Percentiles rank a stretch among this genome's conserved stretches.
Conservation (phyloP, 2,797 vertebrate genomes). For the Sphenopsis melanotis region DNA sequence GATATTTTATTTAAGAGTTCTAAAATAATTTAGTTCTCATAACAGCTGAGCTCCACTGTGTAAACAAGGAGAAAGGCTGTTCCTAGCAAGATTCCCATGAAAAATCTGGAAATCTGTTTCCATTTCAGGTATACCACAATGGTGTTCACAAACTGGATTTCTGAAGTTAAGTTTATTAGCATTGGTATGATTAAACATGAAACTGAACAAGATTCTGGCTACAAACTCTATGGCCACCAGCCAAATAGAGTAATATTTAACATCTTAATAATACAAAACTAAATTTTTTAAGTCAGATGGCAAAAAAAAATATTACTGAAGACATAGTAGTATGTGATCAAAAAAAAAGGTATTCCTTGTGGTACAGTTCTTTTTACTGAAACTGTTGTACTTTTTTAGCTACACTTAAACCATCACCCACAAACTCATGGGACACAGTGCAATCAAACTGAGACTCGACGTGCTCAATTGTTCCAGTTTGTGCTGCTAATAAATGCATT, state of each 20-base stretch:
- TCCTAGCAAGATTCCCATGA: neutral
- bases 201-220: neutral
- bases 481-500: slow-evolving; percentile 18
- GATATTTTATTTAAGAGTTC: neutral
- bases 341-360: neutral
- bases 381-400: neutral
- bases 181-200: neutral
- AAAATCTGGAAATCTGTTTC: neutral
- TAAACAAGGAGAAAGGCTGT: neutral
- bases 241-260: neutral
- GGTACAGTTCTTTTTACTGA: neutral
- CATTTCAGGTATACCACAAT: neutral
- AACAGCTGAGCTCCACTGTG: neutral
- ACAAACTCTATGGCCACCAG: neutral
- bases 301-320: neutral
- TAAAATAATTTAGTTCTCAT: neutral
- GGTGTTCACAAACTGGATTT: neutral
- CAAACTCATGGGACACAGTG: neutral
- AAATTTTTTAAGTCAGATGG: neutral
- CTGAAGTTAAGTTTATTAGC: neutral
- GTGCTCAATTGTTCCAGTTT: neutral
- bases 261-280: neutral
- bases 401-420: neutral
- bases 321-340: neutral
- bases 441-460: neutral